A percentile compares a stretch with the other conserved stretches of the same genome.
Conservation (phyloP, 2,113 vertebrate species). For the Passer domesticus region DNA sequence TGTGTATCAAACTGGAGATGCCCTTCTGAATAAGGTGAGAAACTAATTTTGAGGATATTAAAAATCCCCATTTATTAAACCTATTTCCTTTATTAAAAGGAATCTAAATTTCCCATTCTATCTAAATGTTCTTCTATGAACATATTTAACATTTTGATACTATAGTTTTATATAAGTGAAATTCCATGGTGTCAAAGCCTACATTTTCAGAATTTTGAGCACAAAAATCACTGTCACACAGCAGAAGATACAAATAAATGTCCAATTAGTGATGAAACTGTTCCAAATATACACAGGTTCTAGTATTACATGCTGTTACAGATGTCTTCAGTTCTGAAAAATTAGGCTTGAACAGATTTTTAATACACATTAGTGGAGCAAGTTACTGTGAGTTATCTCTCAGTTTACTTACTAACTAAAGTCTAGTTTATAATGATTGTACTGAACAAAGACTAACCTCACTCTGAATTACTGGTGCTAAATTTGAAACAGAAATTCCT, state of each 20-base stretch:
- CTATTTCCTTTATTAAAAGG: background rate
- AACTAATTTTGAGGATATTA: background rate
- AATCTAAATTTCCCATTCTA: background rate
- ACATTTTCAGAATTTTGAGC: constrained; percentile 6
- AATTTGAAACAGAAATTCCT: background rate
- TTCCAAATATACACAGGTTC: background rate
- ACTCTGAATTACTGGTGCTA: background rate
- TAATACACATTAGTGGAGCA: background rate
- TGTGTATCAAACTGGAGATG: background rate
- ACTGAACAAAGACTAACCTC: background rate
- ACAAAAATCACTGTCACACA: background rate
- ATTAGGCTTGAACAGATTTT: constrained; percentile 6
- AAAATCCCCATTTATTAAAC: background rate
- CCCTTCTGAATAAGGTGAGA: background rate
- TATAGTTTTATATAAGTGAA: background rate
- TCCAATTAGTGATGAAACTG: background rate
- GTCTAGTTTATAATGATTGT: background rate
- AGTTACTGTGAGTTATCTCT: background rate
- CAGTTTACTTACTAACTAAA: background rate
- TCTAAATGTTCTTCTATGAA: background rate
- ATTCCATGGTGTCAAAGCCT: background rate
- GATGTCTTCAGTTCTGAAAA: background rate
- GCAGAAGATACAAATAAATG: background rate
- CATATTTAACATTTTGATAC: background rate
- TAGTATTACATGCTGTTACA: fast-evolving